These are phyloP conservation scores for Dynastes maya DNA, from an alignment of 2,888 invertebrate genomes.

Conservation along the genomic window DNA sequence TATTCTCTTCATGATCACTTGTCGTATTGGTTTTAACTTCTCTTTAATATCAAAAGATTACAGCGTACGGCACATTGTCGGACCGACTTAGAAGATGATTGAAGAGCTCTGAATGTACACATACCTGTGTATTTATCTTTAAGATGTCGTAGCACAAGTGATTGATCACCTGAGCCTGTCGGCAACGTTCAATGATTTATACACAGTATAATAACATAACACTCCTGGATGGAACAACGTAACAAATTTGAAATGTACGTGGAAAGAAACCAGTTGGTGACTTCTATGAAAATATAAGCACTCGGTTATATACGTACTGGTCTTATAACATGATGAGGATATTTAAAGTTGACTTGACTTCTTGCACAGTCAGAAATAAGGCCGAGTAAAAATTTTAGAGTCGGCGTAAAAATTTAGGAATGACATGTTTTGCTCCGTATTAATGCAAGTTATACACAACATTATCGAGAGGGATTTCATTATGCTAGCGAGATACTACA, in stretches of 20 bases:
- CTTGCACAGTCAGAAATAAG: no score
- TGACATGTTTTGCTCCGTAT: no score
- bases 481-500: no score
- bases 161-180: conserved; percentile 58
- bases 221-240: conserved; percentile 31
- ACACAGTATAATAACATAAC: conserved; percentile 53
- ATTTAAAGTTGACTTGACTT: no score
- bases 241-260: conserved; percentile 1
- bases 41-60: not conserved
- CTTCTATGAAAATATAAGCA: not conserved
- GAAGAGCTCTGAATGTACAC: conserved; percentile 51
- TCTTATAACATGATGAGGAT: no score
- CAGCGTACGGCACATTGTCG: conserved; percentile 1
- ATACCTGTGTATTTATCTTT: conserved; percentile 56
- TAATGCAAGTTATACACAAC: no score
- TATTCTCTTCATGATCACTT: not conserved
- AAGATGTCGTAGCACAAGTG: conserved; percentile 56
- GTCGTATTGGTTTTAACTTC: conserved; percentile 3
- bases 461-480: no score
- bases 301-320: no score
- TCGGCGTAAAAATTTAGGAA: no score
- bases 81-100: conserved; percentile 33
- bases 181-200: conserved; percentile 59
- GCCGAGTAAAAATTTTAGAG: no score
- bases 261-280: conserved; percentile 2